Percentiles rank a stretch among this genome's conserved stretches.
Evolutionary conservation across 1,140 invertebrate genomes (phyloP).

Genomic region (Gryon sp.): DNA sequence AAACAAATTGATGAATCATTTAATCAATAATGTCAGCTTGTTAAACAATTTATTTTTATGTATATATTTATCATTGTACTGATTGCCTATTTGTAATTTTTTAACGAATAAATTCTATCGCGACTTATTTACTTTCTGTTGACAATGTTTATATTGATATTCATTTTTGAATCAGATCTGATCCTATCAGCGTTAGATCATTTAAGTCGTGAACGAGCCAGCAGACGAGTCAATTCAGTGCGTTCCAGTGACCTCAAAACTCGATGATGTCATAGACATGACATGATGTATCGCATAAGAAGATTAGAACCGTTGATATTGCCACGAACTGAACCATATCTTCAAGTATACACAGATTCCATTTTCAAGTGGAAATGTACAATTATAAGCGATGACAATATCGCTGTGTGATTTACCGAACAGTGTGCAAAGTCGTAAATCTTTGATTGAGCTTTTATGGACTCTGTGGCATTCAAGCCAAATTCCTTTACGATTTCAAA

Average conservation of each 20-base stretch:
- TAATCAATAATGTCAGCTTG: no score
- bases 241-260: slow-evolving; percentile 70
- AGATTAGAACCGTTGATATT: slow-evolving; percentile 56
- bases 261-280: slow-evolving; percentile 52
- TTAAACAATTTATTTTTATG: no score
- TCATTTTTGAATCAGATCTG: slow-evolving; percentile 41
- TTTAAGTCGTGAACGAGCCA: slow-evolving; percentile 61
- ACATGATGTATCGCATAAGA: slow-evolving; percentile 35
- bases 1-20: no score
- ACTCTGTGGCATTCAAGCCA: slow-evolving; percentile 19
- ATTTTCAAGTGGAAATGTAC: slow-evolving; percentile 45
- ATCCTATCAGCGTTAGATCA: slow-evolving; percentile 53
- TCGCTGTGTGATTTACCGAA: slow-evolving; percentile 17
- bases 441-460: slow-evolving; percentile 47
- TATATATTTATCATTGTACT: no score
- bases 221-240: slow-evolving; percentile 73
- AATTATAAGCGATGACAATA: slow-evolving; percentile 32
- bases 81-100: no score
- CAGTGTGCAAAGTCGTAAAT: slow-evolving; percentile 30
- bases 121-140: no score
- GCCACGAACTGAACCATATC: slow-evolving; percentile 30
- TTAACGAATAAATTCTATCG: no score
- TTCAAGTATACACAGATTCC: slow-evolving; percentile 41
- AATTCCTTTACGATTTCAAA: slow-evolving; percentile 29
- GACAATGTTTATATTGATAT: slow-evolving; percentile 63